phyloP scores from a whole-genome alignment of 2,888 invertebrate species.

The Limnephilus auricula region DNA sequence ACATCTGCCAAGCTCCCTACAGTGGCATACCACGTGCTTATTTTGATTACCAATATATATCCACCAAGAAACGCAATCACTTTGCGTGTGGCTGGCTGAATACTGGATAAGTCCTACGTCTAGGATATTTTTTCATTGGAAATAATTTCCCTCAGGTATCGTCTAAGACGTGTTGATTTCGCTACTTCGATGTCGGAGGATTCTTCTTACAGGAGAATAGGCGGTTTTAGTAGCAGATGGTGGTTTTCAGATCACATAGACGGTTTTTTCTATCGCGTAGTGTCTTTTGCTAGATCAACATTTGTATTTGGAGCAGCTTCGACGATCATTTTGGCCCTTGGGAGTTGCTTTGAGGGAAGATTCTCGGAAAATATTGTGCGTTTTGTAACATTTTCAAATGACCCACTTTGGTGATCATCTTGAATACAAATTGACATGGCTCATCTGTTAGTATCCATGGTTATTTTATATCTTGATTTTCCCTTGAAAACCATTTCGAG shows the following conservation, averaged over 20 bases:
- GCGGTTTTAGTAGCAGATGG: background rate
- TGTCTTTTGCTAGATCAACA: background rate
- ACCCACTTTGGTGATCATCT: background rate
- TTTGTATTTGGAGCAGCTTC: background rate
- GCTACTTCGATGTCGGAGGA: constrained; percentile 27
- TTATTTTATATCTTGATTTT: background rate
- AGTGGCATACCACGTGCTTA: background rate
- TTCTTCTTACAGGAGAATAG: background rate
- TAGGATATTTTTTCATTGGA: constrained; percentile 51
- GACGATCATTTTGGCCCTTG: background rate
- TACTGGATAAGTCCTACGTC: background rate
- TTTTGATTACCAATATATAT: constrained; percentile 31
- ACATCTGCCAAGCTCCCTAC: background rate
- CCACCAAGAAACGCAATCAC: constrained; percentile 38
- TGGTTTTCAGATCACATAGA: background rate
- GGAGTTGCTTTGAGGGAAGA: background rate
- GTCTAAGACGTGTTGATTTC: constrained; percentile 49
- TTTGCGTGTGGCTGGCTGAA: constrained; percentile 31
- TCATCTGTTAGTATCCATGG: background rate
- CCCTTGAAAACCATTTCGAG: background rate
- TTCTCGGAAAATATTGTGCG: background rate
- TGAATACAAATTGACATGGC: background rate
- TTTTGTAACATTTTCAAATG: background rate
- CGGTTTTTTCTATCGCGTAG: background rate
- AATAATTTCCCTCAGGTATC: constrained; percentile 57